Evolutionary conservation across 2,113 vertebrate genomes (phyloP), one percentile per base, ranked within the genome.

Genomic region (Arvicanthis niloticus): DNA sequence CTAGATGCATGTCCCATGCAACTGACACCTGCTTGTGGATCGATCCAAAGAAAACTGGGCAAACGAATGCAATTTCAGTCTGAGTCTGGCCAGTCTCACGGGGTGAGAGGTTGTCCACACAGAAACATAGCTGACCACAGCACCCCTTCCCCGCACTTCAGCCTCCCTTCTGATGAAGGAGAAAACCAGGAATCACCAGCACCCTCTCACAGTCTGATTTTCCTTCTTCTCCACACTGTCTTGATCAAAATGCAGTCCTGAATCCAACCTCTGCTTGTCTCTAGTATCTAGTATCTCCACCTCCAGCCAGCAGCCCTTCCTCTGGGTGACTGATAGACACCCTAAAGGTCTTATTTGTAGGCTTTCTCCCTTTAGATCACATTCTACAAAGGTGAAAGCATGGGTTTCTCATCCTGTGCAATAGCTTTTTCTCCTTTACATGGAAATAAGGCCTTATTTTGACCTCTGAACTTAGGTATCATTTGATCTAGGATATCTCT

Each of bases 221-320:
- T 90, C 60, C 67, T 34, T 34, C 62, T 60, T 85, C 24, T 17
- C 4, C 11, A 12, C 42, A 15, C 70, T 34, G 45, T 34, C 81
- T 10, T 11, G 21, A 45, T 45, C n/a, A 11, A 89, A 58, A 31
- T 10, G 24, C n/a, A 62, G 19, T 81, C 60, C 73, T 48, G 67
- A 89, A 29, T 48, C 34, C 51, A 17, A 48, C 22, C 37, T 29
- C 77, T 21, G 51, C 62, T 65, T 13, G 8, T 58, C 58, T 45
- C 58, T 34, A 11, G 15, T 34, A n/a, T 45, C 29, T 31, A 31
- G 24, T 48, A n/a, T 3, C 45, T 48, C 2, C 5, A 8, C 9
- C 17, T n/a, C 58, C 3, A 7, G 29, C 19, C 5, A 0, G 17
- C 0, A 5, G 12, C n/a, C 60, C 0, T 56, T 42, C 75, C 45